Evolutionary conservation across 2,113 vertebrate species (phyloP).

Genomic region (Stegostoma tigrinum): DNA sequence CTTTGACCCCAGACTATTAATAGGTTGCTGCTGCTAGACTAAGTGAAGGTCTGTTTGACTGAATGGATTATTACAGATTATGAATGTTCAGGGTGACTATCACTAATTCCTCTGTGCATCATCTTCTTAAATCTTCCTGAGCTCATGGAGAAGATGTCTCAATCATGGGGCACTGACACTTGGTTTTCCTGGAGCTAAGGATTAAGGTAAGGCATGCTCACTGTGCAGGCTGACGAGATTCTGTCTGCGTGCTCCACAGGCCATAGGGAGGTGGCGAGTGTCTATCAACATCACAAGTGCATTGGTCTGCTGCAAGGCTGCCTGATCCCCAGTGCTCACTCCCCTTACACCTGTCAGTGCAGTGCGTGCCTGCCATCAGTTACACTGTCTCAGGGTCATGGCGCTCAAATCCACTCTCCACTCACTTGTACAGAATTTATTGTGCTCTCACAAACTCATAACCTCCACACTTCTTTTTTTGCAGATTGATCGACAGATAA

Average conservation of each 20-base stretch:
- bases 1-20: background rate
- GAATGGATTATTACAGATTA: background rate
- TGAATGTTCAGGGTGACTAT: background rate
- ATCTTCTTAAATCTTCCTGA: background rate
- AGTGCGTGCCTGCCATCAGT: too few relatives aligned
- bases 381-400: background rate
- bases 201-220: background rate
- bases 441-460: background rate
- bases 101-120: background rate
- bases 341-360: background rate
- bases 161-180: background rate
- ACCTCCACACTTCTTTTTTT: background rate
- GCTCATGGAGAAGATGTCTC: background rate
- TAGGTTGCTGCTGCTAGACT: background rate
- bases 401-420: background rate
- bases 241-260: too few relatives aligned
- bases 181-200: background rate
- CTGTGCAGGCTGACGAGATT: too few relatives aligned
- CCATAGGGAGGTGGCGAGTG: background rate
- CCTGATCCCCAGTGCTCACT: background rate
- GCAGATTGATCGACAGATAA: background rate
- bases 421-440: background rate
- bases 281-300: background rate
- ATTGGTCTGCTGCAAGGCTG: background rate
- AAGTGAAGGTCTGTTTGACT: background rate